Percentiles rank a stretch among this genome's conserved stretches.
Conservation (phyloP, 1,140 invertebrate genomes). For the Globodera rostochiensis region DNA sequence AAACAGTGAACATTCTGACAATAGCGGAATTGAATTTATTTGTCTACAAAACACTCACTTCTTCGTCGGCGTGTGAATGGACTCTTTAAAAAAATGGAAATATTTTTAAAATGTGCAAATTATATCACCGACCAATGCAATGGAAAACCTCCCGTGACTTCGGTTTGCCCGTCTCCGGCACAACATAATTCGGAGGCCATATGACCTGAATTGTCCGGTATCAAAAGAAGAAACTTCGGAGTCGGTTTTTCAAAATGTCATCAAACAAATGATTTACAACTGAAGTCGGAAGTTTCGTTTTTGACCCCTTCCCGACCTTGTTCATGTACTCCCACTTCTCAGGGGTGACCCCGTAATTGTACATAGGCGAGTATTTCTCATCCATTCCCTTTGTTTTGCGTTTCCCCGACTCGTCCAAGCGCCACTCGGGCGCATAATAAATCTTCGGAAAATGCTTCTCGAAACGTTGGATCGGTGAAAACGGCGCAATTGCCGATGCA, state of each 20-base stretch:
- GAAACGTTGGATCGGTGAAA: conserved; percentile 56
- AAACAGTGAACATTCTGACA: conserved; percentile 18
- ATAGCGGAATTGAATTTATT: not conserved
- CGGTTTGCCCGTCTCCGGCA: conserved; percentile 62
- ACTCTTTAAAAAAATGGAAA: conserved; percentile 31
- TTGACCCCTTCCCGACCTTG: conserved; percentile 41
- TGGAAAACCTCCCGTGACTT: conserved; percentile 64
- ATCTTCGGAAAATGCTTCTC: conserved; percentile 55
- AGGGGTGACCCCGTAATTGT: conserved; percentile 55
- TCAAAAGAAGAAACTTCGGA: no score
- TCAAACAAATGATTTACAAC: not conserved
- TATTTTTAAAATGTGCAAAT: not conserved
- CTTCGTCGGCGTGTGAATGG: conserved; percentile 57
- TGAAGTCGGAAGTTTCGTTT: not conserved
- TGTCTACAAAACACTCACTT: not conserved
- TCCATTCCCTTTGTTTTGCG: conserved; percentile 8
- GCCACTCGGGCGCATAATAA: conserved; percentile 64
- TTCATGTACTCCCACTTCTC: conserved; percentile 66
- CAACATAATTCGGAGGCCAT: conserved; percentile 61
- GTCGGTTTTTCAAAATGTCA: not conserved
- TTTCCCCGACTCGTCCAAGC: conserved; percentile 47
- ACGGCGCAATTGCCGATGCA: not conserved
- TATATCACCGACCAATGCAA: conserved; percentile 37
- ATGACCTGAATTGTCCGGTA: conserved; percentile 49
- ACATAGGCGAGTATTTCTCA: conserved; percentile 46